Evolutionary conservation across 2,888 invertebrate genomes (phyloP).

Genomic region (Gymnosoma rotundatum): DNA sequence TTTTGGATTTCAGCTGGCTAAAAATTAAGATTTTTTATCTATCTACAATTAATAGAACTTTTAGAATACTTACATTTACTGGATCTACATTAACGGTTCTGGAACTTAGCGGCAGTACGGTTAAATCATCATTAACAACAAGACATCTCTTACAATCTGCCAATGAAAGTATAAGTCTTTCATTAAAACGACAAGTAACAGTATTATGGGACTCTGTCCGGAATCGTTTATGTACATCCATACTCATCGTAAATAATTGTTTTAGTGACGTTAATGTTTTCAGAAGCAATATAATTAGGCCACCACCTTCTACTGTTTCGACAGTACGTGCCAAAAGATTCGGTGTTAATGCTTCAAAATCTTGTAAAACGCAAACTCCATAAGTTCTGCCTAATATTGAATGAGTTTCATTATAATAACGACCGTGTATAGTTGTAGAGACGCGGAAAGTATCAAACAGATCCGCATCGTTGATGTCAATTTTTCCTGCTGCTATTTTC

Average conservation of each 20-base stretch:
- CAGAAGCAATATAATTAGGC: conserved; percentile 94
- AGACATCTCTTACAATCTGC: conserved; percentile 93
- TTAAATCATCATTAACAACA: conserved; percentile 96
- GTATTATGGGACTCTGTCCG: conserved; percentile 97
- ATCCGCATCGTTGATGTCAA: conserved; percentile 96
- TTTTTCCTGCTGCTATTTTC: conserved; percentile 93
- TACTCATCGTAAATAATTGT: conserved; percentile 97
- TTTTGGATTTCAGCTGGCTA: conserved; percentile 79
- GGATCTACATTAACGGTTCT: conserved; percentile 92
- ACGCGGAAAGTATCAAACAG: conserved; percentile 98
- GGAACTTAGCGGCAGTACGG: conserved; percentile 95
- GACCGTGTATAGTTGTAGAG: conserved; percentile 97
- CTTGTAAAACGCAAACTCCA: conserved; percentile 96
- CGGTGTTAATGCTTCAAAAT: conserved; percentile 98
- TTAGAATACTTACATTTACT: conserved; percentile 83
- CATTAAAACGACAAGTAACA: conserved; percentile 97
- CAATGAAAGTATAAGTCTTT: conserved; percentile 95
- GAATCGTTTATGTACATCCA: conserved; percentile 97
- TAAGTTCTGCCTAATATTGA: conserved; percentile 98
- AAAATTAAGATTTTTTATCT: neutral
- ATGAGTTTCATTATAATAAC: conserved; percentile 98
- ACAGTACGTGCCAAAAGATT: conserved; percentile 97
- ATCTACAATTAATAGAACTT: conserved; percentile 74
- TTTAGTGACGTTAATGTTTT: conserved; percentile 93
- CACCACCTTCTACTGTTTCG: conserved; percentile 99